These are phyloP conservation scores for Daubentonia madagascariensis DNA, from an alignment of 2,113 vertebrate genomes.

Conservation along the genomic window DNA sequence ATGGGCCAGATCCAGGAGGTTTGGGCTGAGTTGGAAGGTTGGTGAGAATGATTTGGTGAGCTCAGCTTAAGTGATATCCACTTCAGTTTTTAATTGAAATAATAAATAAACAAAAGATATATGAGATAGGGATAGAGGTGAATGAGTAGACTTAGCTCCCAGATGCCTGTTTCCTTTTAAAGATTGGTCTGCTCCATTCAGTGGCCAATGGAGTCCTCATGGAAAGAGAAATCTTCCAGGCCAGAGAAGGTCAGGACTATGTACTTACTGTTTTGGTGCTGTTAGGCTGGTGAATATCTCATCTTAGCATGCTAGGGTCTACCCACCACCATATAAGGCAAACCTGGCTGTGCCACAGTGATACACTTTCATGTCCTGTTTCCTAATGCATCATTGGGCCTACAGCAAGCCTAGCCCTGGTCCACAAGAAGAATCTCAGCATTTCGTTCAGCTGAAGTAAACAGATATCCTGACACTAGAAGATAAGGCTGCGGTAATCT, in stretches of 20 bases:
- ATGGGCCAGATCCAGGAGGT: not conserved
- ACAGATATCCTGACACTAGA: slow-evolving; percentile 66
- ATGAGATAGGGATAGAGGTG: not conserved
- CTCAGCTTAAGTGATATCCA: not conserved
- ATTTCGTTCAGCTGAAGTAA: slow-evolving; percentile 64
- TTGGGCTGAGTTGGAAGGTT: not conserved
- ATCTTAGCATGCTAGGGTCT: not conserved
- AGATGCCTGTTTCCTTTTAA: not conserved
- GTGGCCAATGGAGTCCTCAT: not conserved
- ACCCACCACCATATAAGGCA: not conserved
- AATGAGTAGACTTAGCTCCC: not conserved
- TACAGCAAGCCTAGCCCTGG: not conserved
- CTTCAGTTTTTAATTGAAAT: not conserved
- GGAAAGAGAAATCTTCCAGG: not conserved
- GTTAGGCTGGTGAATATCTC: not conserved
- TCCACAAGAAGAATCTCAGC: slow-evolving; percentile 20
- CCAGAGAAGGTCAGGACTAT: not conserved
- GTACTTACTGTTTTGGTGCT: not conserved
- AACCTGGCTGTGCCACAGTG: not conserved
- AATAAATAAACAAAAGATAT: not conserved
- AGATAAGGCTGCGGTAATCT: slow-evolving; percentile 70
- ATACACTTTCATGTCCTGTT: not conserved
- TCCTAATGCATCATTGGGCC: not conserved
- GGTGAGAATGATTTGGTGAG: not conserved
- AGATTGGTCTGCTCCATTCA: not conserved